phyloP scores from a whole-genome alignment of 2,113 vertebrate species.

The Sceloporus tristichus region DNA sequence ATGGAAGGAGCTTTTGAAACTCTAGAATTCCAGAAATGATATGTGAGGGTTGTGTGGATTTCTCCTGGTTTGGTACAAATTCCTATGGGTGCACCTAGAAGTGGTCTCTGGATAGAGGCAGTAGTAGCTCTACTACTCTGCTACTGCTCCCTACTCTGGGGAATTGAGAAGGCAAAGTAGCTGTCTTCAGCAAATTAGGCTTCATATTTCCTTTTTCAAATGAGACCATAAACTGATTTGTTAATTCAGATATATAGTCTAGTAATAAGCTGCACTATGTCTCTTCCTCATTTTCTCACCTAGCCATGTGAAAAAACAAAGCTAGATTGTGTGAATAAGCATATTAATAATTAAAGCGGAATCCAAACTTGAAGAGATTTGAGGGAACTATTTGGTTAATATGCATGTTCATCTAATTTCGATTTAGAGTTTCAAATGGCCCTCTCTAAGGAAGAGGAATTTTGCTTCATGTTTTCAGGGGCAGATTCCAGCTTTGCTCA shows the following conservation, averaged over 20 bases:
- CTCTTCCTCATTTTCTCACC: constrained; percentile 27
- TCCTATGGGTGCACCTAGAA: too few relatives aligned
- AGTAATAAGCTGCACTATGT: constrained; percentile 1
- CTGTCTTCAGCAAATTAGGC: not conserved
- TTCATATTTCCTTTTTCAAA: not conserved
- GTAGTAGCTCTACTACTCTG: not conserved
- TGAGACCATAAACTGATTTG: not conserved
- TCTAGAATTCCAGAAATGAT: not conserved
- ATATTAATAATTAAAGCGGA: constrained; percentile 63
- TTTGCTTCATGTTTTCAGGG: constrained; percentile 64
- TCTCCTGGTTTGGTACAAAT: not conserved
- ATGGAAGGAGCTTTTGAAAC: not conserved
- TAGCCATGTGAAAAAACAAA: constrained; percentile 52
- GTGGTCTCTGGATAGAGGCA: not conserved
- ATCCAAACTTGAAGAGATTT: constrained; percentile 42
- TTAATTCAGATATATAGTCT: constrained; percentile 11
- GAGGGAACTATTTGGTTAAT: constrained; percentile 61
- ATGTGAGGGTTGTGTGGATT: not conserved
- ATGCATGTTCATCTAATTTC: constrained; percentile 73
- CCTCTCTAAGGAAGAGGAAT: constrained; percentile 61
- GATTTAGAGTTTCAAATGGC: constrained; percentile 67
- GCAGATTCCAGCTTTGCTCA: constrained; percentile 59
- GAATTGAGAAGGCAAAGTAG: not conserved
- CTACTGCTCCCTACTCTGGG: not conserved
- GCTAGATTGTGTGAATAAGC: constrained; percentile 73